Base-by-base conservation (phyloP, 2,888 invertebrate genomes). In the Andrena hattorfiana region DNA sequence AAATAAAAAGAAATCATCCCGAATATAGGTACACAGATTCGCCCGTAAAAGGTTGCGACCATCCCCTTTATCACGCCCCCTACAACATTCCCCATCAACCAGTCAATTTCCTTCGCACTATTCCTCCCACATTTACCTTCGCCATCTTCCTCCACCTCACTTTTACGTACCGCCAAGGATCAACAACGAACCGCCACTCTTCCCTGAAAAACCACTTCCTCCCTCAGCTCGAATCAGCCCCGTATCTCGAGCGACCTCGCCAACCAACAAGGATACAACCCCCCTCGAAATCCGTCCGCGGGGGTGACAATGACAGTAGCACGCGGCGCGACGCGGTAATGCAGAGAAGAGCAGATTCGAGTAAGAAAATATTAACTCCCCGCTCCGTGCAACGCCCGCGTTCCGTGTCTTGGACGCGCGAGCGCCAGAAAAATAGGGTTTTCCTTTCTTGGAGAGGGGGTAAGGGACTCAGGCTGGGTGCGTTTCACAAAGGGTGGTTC, bases 371-470 rank as follows among this genome's bases (percentile, higher is more conserved):
- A 81, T 81, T 72, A 81, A 80, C 73, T 49, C 30, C 32, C 5
- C 26, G 42, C 8, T 0, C 16, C 2, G 6, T 3, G 5, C 8
- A 1, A 16, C 30, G 20, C 7, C 10, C 23, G 10, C n/a, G 8
- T 49, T 5, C 23, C 5, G 13, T 13, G 48, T 32, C 32, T 49
- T 26, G 42, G 42, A 23, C 56, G 28, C 7, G 23, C 8, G 35
- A 5, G 49, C n/a, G 8, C 16, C 54, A 76, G 82, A 60, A 81
- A 86, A 77, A 78, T 84, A 86, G 76, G 51, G 73, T 77, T 84
- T 76, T 54, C 78, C 70, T 86, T 74, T 78, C 54, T 32, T 3
- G 30, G 16, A 16, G 30, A 13, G 6, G 13, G 8, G 54, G 35
- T 26, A 13, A 32, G 62, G 67, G 48, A 62, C 68, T 72, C 32